These are phyloP conservation scores for Aurelia sp. DNA, from an alignment of 30 jellyfish, hydroid and myxozoan species.

Conservation along the genomic window DNA sequence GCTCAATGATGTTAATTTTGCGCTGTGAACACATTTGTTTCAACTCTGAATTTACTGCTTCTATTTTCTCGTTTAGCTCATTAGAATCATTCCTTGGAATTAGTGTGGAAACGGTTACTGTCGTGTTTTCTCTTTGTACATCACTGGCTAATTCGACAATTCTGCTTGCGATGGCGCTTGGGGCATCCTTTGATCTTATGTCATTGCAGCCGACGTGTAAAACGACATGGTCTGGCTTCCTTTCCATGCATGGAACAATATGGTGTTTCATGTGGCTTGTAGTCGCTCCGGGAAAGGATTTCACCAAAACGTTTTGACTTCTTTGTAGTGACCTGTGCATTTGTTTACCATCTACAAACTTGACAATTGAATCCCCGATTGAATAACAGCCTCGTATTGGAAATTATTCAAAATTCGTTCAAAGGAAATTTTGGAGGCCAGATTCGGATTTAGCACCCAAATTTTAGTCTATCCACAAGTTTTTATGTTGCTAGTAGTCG, in stretches of 20 bases:
- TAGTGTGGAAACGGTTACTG: slow-evolving; percentile 18
- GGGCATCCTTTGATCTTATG: slow-evolving; percentile 33
- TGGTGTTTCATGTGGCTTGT: slow-evolving; percentile 59
- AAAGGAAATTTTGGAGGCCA: no score
- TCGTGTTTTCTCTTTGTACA: slow-evolving; percentile 8
- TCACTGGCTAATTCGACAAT: slow-evolving; percentile 16
- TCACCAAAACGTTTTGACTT: slow-evolving; percentile 21
- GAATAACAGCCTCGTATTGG: no score
- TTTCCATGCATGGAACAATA: slow-evolving; percentile 37
- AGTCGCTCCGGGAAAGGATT: slow-evolving; percentile 30
- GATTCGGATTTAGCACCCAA: no score
- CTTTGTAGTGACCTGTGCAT: slow-evolving; percentile 23
- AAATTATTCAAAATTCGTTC: no score
- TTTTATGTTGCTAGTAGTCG: no score
- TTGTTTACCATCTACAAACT: slow-evolving; percentile 20
- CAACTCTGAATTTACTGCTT: slow-evolving; percentile 35
- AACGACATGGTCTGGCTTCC: slow-evolving; percentile 29
- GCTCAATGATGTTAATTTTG: slow-evolving; percentile 29
- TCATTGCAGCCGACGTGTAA: slow-evolving; percentile 44
- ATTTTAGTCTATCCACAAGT: no score
- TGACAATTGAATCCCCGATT: neutral
- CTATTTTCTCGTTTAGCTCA: slow-evolving; percentile 18
- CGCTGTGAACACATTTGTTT: slow-evolving; percentile 25
- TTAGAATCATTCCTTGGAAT: slow-evolving; percentile 33
- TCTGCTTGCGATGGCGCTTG: slow-evolving; percentile 14